Conservation (phyloP, 2,888 invertebrate species). For the Biston betularia region DNA sequence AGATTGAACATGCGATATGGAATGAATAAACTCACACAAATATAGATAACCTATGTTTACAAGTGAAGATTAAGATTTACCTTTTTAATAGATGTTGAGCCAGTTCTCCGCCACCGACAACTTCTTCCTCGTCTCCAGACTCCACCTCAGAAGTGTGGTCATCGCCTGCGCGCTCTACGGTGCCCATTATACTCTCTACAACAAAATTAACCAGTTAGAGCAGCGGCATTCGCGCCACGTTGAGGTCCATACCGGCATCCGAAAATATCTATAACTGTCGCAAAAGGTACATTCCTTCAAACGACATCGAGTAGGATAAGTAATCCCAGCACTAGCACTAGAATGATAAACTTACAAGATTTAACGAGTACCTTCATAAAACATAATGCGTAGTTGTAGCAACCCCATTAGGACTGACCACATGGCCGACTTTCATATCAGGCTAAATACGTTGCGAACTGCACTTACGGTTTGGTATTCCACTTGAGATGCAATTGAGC, state of each 20-base stretch:
- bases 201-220: constrained; percentile 58
- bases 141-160: constrained; percentile 88
- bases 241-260: constrained; percentile 66
- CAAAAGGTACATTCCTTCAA: constrained; percentile 30
- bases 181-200: constrained; percentile 86
- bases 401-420: constrained; percentile 73
- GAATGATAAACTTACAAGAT: constrained; percentile 43
- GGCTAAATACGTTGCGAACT: constrained; percentile 44
- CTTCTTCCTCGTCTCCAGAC: constrained; percentile 88
- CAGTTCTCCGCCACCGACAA: constrained; percentile 82
- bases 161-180: constrained; percentile 88
- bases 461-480: constrained; percentile 46
- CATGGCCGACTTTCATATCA: constrained; percentile 68
- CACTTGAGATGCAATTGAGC: constrained; percentile 40
- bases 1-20: background rate
- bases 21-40: too few species aligned
- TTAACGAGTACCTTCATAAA: constrained; percentile 54
- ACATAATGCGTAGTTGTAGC: constrained; percentile 81
- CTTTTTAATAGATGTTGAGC: constrained; percentile 78
- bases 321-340: constrained; percentile 37
- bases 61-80: constrained; percentile 51
- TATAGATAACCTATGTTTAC: constrained; percentile 29
- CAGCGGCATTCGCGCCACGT: constrained; percentile 73
- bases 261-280: constrained; percentile 42
- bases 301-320: constrained; percentile 31